Evolutionary conservation across 2,888 invertebrate species (phyloP).

Genomic region (Zelleria hepariella): DNA sequence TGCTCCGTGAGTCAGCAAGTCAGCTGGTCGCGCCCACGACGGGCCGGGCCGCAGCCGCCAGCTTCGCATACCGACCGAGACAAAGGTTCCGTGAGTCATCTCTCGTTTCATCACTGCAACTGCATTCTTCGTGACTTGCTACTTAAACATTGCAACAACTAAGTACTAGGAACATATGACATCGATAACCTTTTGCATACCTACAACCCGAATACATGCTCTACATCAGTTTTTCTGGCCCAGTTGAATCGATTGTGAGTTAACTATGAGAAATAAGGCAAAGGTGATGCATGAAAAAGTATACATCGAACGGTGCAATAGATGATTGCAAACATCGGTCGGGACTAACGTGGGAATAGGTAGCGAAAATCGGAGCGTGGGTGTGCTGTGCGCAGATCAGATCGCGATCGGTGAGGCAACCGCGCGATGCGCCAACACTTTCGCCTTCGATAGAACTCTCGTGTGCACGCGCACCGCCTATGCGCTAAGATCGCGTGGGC

Average conservation of each 20-base stretch:
- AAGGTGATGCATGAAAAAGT: constrained; percentile 29
- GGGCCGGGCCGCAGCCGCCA: constrained; percentile 3
- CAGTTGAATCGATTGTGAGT: constrained; percentile 22
- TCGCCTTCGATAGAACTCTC: constrained; percentile 40
- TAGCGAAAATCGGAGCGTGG: constrained; percentile 60
- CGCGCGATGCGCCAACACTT: constrained; percentile 46
- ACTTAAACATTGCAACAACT: background rate
- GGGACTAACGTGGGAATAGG: constrained; percentile 35
- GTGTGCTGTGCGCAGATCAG: constrained; percentile 47
- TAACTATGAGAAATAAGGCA: constrained; percentile 45
- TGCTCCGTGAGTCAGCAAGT: constrained; percentile 53
- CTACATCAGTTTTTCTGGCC: constrained; percentile 16
- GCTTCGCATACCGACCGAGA: constrained; percentile 21
- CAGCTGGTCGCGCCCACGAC: constrained; percentile 45
- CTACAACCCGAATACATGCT: background rate
- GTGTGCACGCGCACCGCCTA: constrained; percentile 10
- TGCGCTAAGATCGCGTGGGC: background rate
- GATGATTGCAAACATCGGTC: constrained; percentile 37
- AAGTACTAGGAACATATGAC: background rate
- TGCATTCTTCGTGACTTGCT: constrained; percentile 5
- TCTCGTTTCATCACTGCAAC: constrained; percentile 43
- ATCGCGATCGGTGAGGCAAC: constrained; percentile 57
- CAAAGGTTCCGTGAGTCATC: constrained; percentile 50
- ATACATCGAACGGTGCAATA: constrained; percentile 39
- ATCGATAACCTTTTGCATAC: too few relatives aligned